Percentiles rank a stretch among this genome's conserved stretches.
Evolutionary conservation across 2,113 vertebrate species (phyloP).

Genomic region (Myotis davidii): DNA sequence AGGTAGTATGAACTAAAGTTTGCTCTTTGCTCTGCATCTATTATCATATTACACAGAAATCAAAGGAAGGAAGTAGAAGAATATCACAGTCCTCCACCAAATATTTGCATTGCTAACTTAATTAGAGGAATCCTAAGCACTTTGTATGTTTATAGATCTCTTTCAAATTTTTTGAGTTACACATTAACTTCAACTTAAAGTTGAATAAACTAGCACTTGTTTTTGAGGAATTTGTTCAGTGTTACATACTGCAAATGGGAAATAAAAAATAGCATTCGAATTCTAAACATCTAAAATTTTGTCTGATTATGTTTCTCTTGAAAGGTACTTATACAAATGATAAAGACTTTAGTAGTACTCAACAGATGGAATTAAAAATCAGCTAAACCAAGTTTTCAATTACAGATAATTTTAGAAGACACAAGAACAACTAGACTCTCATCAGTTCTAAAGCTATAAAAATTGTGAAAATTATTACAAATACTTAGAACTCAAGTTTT

Average conservation of each 20-base stretch:
- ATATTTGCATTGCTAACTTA: background rate
- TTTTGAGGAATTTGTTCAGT: background rate
- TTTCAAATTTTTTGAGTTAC: conserved; percentile 26
- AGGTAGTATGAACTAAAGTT: background rate
- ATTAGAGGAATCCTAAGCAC: background rate
- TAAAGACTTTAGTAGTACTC: background rate
- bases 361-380: conserved; percentile 15
- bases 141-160: background rate
- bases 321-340: background rate
- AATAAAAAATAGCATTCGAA: background rate
- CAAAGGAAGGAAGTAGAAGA: background rate
- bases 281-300: conserved; percentile 1
- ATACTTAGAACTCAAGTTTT: background rate
- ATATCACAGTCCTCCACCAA: background rate
- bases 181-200: background rate
- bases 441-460: background rate
- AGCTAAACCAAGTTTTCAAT: background rate
- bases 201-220: background rate
- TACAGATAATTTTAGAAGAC: background rate
- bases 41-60: background rate
- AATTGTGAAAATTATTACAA: background rate
- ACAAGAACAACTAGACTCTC: background rate
- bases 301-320: background rate
- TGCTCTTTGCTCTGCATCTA: background rate
- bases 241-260: background rate